Evolutionary conservation across 2,888 invertebrate species (phyloP), one percentile per base, ranked within the genome.

Genomic region (Thecophora atra): DNA sequence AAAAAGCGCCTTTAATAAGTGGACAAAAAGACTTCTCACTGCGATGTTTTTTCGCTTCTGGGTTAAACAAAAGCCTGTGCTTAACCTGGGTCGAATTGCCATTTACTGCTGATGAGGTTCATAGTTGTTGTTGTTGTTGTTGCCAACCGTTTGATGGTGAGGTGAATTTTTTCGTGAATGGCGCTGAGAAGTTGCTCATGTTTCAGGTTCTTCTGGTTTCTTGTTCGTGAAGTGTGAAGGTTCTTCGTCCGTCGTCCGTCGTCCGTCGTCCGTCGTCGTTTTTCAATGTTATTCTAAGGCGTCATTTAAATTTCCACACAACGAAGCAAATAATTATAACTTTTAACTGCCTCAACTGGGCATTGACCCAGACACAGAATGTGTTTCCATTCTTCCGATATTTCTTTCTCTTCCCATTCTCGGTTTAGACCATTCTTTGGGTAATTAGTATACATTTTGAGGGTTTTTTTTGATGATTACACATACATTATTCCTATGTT

Each of bases 161-260:
- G 70, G 63, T 63, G n/a, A 15, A 74, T 67, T 56, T 67, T 52
- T 66, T 72, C 24, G 60, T 72, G 70, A 72, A 72, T 72, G 63
- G 64, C 11, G 37, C 37, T 2, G 37, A 37, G 37, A 37, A 11
- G 37, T 37, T 37, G 37, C 37, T 37, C 37, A 37, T 37, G 37
- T 37, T 37, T 37, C 37, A 37, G 37, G 37, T 37, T 37, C 37
- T 37, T 37, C 37, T 37, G 37, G 37, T 37, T 37, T 37, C 37
- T 37, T 37, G 37, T 37, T 37, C 11, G 37, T 37, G 37, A 11
- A 37, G 37, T 8, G 37, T 37, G 37, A 37, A 37, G 37, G 37
- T 37, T 6, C 37, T 37, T 37, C 37, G 6, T 37, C 11, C 11
- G 6, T 37, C 37, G 37, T n/a, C n/a, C n/a, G n/a, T n/a, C n/a